Evolutionary conservation across 2,113 vertebrate species (phyloP).

Genomic region (Macquaria ambigua): DNA sequence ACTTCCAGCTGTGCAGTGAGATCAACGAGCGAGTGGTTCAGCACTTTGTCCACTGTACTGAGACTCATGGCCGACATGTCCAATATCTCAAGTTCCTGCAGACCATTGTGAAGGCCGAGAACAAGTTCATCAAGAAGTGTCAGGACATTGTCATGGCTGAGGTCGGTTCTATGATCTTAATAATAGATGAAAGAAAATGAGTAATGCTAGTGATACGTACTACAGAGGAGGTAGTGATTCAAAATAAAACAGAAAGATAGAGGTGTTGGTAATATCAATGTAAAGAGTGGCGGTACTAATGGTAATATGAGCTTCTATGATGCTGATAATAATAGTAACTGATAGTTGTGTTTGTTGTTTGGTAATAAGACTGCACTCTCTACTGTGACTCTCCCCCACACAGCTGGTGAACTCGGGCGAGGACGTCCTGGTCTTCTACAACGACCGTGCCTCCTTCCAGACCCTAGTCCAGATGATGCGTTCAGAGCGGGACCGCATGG

Average conservation of each 20-base stretch:
- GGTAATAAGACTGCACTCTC: neutral
- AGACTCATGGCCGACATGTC: slow-evolving; percentile 95
- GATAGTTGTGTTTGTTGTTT: neutral
- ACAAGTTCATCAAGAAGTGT: slow-evolving; percentile 99
- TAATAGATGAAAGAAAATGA: neutral
- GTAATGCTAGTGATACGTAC: neutral
- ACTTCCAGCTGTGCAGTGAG: slow-evolving; percentile 98
- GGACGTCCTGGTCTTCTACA: slow-evolving; percentile 98
- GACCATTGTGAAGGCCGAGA: slow-evolving; percentile 98
- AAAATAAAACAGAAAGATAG: neutral
- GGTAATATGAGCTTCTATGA: neutral
- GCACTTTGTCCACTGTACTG: slow-evolving; percentile 99
- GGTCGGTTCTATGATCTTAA: slow-evolving; percentile 78
- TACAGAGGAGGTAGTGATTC: neutral
- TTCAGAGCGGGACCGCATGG: slow-evolving; percentile 95
- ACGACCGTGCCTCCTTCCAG: slow-evolving; percentile 97
- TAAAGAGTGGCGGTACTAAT: neutral
- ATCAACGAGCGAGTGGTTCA: slow-evolving; percentile 97
- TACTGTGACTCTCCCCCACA: neutral
- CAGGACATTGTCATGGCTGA: slow-evolving; percentile 99
- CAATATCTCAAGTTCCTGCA: slow-evolving; percentile 99
- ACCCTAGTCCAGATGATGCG: slow-evolving; percentile 98
- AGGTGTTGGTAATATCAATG: neutral
- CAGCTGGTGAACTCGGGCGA: slow-evolving; percentile 97
- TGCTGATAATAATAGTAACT: neutral